Evolutionary conservation across 2,888 invertebrate species (phyloP).

Genomic region (Hyppa rectilinea): DNA sequence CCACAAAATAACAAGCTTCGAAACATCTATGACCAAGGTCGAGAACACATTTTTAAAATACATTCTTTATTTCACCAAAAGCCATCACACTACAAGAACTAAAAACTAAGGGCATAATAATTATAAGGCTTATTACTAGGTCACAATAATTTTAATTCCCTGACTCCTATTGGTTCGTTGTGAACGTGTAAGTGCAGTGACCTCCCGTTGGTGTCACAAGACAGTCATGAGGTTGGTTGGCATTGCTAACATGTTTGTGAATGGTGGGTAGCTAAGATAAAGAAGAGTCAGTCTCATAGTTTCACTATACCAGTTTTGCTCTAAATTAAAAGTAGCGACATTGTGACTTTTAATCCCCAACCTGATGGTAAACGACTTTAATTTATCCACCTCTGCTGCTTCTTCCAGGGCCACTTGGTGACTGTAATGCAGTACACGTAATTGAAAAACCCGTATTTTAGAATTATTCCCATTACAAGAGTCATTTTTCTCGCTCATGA

Average conservation of each 20-base stretch:
- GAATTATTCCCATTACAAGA: constrained; percentile 61
- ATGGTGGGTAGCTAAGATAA: neutral
- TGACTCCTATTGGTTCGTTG: neutral
- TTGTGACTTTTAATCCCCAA: neutral
- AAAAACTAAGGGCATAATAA: too few species aligned
- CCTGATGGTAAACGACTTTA: neutral
- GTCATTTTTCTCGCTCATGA: constrained; percentile 65
- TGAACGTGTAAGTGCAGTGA: neutral
- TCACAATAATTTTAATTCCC: too few species aligned
- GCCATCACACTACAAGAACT: too few species aligned
- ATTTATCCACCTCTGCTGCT: constrained; percentile 11
- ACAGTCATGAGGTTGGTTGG: neutral
- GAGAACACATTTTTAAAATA: too few species aligned
- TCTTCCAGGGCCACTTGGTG: neutral
- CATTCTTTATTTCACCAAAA: too few species aligned
- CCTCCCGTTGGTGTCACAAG: neutral
- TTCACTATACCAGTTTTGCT: neutral
- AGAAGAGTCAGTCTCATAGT: neutral
- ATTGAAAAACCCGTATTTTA: constrained; percentile 60
- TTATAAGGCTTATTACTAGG: too few species aligned
- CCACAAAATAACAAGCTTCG: too few species aligned
- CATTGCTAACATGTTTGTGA: neutral
- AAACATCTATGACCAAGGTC: too few species aligned
- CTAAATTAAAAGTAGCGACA: neutral
- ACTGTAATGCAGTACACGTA: constrained; percentile 46